These are phyloP conservation scores for Epinotia bilunana DNA, from an alignment of 2,888 invertebrate genomes.

Conservation along the genomic window DNA sequence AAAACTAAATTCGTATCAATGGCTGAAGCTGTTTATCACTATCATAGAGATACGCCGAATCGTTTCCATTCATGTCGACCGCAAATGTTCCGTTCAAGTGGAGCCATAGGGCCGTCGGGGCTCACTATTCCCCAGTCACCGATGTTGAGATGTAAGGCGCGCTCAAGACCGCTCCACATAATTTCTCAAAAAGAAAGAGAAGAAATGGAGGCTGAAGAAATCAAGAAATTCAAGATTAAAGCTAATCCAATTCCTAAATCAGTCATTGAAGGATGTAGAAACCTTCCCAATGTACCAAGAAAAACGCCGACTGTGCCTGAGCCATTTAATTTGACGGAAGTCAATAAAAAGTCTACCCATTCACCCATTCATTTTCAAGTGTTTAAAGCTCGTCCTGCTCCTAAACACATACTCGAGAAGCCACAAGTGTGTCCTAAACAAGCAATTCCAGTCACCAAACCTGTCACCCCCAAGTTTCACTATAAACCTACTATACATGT, in stretches of 20 bases:
- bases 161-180: conserved; percentile 81
- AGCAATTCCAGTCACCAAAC: conserved; percentile 61
- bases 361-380: conserved; percentile 58
- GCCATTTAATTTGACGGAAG: conserved; percentile 87
- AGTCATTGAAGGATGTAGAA: conserved; percentile 80
- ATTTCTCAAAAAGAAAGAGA: conserved; percentile 86
- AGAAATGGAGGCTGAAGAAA: conserved; percentile 85
- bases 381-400: conserved; percentile 87
- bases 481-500: conserved; percentile 61
- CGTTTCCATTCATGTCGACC: conserved; percentile 77
- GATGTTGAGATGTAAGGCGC: conserved; percentile 79
- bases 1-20: conserved; percentile 82
- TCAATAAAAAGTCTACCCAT: conserved; percentile 70
- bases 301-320: conserved; percentile 85
- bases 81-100: conserved; percentile 61
- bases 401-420: conserved; percentile 80
- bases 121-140: conserved; percentile 83
- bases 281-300: conserved; percentile 77
- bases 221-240: conserved; percentile 87
- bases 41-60: conserved; percentile 84
- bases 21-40: conserved; percentile 85
- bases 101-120: conserved; percentile 54
- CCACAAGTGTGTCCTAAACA: conserved; percentile 70
- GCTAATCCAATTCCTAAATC: conserved; percentile 86
- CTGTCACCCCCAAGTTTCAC: conserved; percentile 70